These are phyloP conservation scores for Phyllotreta cruciferae DNA, from an alignment of 2,888 invertebrate genomes.

Conservation along the genomic window DNA sequence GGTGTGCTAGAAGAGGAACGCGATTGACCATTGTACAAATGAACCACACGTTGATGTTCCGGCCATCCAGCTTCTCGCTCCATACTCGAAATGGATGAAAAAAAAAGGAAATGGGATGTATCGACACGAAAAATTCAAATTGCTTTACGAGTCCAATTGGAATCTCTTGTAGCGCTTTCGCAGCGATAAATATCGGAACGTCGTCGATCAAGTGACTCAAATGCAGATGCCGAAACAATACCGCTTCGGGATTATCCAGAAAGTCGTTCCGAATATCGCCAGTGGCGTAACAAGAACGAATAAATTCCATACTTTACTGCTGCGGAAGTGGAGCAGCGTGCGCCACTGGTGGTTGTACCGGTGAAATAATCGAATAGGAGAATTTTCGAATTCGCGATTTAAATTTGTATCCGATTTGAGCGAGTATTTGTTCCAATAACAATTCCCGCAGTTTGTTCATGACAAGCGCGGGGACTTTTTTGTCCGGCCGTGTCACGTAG, in stretches of 20 bases:
- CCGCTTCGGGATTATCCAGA: conserved; percentile 35
- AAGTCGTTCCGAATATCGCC: conserved; percentile 4
- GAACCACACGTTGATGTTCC: too few relatives aligned
- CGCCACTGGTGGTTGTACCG: not conserved
- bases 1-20: too few relatives aligned
- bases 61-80: too few relatives aligned
- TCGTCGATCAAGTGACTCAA: conserved; percentile 42
- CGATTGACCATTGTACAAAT: too few relatives aligned
- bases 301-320: not conserved
- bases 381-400: conserved; percentile 48
- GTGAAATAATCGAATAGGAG: conserved; percentile 51
- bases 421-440: conserved; percentile 49
- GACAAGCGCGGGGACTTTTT: conserved; percentile 52
- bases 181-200: conserved; percentile 39
- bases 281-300: conserved; percentile 3
- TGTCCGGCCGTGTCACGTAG: conserved; percentile 47
- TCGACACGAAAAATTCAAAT: conserved; percentile 15
- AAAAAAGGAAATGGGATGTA: conserved; percentile 7
- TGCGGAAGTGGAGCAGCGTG: too few relatives aligned
- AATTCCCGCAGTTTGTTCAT: conserved; percentile 52
- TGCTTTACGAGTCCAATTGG: conserved; percentile 12
- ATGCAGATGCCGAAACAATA: conserved; percentile 42
- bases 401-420: conserved; percentile 42
- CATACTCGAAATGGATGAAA: not conserved
- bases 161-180: conserved; percentile 23